A percentile compares a stretch with the other conserved stretches of the same genome.
phyloP scores from a whole-genome alignment of 2,797 vertebrate genomes.

The Phylloscopus collybita region DNA sequence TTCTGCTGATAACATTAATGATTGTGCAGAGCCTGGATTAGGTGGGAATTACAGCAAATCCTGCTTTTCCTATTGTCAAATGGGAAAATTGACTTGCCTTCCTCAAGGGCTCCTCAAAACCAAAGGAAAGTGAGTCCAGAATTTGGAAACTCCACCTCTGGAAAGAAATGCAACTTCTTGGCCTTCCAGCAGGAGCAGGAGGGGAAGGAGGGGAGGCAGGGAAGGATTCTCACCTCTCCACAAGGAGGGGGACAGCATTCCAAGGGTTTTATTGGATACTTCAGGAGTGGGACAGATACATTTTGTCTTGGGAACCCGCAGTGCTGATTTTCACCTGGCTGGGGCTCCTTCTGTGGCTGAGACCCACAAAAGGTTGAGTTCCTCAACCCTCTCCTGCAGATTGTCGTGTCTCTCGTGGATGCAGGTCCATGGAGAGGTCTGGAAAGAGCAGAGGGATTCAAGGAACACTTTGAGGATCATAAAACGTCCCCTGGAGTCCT shows the following conservation, averaged over 20 bases:
- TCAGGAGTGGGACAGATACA: fast-evolving
- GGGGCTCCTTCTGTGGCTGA: background rate
- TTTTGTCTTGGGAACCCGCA: fast-evolving
- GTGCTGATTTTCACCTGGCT: background rate
- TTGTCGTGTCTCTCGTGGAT: fast-evolving
- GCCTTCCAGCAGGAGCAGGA: background rate
- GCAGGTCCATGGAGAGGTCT: background rate
- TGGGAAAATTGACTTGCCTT: background rate
- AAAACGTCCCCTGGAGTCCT: fast-evolving
- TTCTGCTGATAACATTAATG: conserved; percentile 20
- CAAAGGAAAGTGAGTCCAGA: fast-evolving
- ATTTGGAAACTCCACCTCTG: background rate
- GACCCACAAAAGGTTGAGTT: background rate
- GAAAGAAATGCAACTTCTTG: background rate
- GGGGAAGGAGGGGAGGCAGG: no score
- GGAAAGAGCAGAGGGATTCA: background rate
- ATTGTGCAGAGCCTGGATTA: conserved; percentile 43
- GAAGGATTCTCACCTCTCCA: background rate
- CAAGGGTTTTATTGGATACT: background rate
- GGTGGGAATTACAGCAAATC: conserved; percentile 39
- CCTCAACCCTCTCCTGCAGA: background rate
- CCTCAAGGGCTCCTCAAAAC: background rate
- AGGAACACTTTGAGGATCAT: fast-evolving
- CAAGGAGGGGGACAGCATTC: background rate
- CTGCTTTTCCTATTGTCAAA: background rate